Percentiles rank a stretch among this genome's conserved stretches.
Conservation (phyloP, 2,113 vertebrate species). For the Mungos mungo region DNA sequence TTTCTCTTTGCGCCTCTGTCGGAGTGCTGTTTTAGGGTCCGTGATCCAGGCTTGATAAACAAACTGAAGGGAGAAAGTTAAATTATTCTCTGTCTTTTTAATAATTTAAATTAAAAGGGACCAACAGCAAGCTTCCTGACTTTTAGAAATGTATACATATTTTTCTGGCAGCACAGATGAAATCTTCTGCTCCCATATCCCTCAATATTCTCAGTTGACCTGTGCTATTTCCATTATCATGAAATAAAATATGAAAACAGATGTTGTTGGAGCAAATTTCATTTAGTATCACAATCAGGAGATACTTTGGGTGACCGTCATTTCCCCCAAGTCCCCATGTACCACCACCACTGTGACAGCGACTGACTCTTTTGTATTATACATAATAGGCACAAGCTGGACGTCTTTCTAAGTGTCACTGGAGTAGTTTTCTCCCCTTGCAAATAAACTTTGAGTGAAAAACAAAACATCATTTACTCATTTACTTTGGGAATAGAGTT, state of each 20-base stretch:
- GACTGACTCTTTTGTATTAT: neutral
- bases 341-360: neutral
- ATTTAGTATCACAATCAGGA: slow-evolving; percentile 44
- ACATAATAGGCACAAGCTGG: neutral
- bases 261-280: slow-evolving; percentile 55
- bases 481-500: neutral
- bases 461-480: neutral
- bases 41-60: slow-evolving; percentile 98
- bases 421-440: neutral
- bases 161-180: slow-evolving; percentile 57
- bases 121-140: slow-evolving; percentile 41
- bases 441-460: neutral
- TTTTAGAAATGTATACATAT: neutral
- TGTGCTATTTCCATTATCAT: slow-evolving; percentile 52
- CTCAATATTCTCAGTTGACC: slow-evolving; percentile 49
- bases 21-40: slow-evolving; percentile 95
- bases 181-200: neutral
- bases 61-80: slow-evolving; percentile 88
- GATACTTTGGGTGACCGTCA: neutral
- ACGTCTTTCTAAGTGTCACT: neutral
- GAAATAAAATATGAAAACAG: slow-evolving; percentile 72
- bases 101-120: slow-evolving; percentile 55
- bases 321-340: neutral
- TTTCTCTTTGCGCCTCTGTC: slow-evolving; percentile 90
- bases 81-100: slow-evolving; percentile 72